Evolutionary conservation across 2,113 vertebrate species (phyloP), one percentile per base, ranked within the genome.

Genomic region (Urocynchramus pylzowi): DNA sequence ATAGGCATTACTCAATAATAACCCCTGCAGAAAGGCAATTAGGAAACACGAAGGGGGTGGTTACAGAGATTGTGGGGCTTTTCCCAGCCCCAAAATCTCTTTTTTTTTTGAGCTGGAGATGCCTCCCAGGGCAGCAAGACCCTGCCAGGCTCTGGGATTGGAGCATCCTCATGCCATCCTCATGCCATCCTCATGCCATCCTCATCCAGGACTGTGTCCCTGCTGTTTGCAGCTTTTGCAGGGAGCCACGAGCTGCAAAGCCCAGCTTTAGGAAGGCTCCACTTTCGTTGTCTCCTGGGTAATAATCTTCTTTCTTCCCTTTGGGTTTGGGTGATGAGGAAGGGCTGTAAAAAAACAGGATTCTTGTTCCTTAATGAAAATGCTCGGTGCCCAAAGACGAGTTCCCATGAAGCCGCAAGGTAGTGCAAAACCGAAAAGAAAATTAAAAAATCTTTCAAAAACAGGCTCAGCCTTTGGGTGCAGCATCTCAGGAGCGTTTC

Each of bases 321-420:
- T 83, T 70, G 68, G 78, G 75, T 91, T 95, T 67, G 45, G 57
- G 70, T 24, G 73, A 63, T 92, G 93, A 81, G 95, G 93, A 94
- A 96, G 95, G 28, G 28, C 79, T 37, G 88, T 41, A 44, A 90
- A 71, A 91, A 90, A 84, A 21, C 47, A 87, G 92, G 90, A 95
- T 77, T 88, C 80, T 84, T 84, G 83, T 96, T 95, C 93, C 95
- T 78, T 96, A 87, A 71, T 42, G 96, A 96, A 96, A 96, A 94
- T 1, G 10, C 56, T 71, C 52, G 0, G 2, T 0, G 10, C 59
- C 2, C 4, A 44, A n/a, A 41, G 64, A 11, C 0, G n/a, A 35
- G 67, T 83, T 94, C 94, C 78, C 35, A 27, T 4, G 60, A 74
- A 84, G 90, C 64, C 71, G 16, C 44, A 42, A 93, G 68, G 60